Conservation (phyloP, 2,797 vertebrate genomes). For the Diplodus puntazzo region DNA sequence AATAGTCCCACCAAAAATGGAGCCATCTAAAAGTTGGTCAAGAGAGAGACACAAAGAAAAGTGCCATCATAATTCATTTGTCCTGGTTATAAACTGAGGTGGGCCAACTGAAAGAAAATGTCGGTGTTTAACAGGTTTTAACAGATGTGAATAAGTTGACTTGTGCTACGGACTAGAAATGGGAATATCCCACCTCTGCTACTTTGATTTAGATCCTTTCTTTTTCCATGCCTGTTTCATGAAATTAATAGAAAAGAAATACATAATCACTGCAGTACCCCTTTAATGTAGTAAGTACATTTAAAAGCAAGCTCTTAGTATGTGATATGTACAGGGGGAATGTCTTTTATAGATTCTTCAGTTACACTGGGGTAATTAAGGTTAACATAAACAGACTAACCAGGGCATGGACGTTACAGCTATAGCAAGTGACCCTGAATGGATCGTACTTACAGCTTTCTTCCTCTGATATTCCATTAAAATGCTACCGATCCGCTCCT, state of each 20-base stretch:
- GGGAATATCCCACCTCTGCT: background rate
- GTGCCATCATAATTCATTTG: background rate
- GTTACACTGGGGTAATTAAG: background rate
- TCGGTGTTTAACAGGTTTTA: background rate
- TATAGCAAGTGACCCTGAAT: background rate
- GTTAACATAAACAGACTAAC: background rate
- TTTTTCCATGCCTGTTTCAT: background rate
- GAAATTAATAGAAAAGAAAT: background rate
- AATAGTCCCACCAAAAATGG: background rate
- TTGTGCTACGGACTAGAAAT: background rate
- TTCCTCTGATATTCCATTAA: constrained; percentile 92
- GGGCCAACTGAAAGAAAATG: background rate
- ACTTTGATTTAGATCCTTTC: background rate
- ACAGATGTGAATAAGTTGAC: background rate
- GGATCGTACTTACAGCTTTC: constrained; percentile 90
- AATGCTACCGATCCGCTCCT: constrained; percentile 90
- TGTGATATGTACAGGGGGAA: no score
- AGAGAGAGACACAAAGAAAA: background rate
- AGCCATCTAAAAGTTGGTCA: background rate
- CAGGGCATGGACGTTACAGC: background rate
- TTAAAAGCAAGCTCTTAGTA: background rate
- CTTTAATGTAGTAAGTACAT: background rate
- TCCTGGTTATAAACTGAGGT: background rate
- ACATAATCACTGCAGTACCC: background rate
- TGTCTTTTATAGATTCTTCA: no score